Percentiles rank a stretch among this genome's conserved stretches.
These are phyloP conservation scores for Maniola jurtina DNA, from an alignment of 1,140 invertebrate genomes.

Conservation along the genomic window DNA sequence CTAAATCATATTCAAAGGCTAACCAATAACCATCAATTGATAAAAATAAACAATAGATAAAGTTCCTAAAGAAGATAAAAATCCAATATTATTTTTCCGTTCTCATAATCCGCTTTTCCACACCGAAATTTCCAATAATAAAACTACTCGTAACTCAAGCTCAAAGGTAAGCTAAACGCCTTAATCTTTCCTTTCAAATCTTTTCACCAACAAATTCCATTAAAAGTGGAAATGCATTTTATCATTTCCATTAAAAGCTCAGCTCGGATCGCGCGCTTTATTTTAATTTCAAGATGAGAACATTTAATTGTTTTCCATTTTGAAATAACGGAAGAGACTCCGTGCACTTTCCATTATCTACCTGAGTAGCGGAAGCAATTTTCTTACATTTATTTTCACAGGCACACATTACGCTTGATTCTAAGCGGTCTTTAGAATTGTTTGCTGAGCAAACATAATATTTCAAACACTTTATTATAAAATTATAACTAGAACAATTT, in stretches of 20 bases:
- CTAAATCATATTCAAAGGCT: too few species aligned
- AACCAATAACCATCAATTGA: too few species aligned
- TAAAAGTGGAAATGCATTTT: conserved; percentile 28
- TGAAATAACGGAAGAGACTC: conserved; percentile 18
- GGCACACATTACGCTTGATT: not conserved
- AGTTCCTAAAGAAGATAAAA: too few species aligned
- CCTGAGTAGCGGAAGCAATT: not conserved
- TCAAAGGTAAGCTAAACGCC: conserved; percentile 4
- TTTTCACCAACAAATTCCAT: conserved; percentile 29
- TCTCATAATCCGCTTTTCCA: not conserved
- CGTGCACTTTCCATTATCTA: not conserved
- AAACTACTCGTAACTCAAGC: not conserved
- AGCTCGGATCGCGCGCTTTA: conserved; percentile 10
- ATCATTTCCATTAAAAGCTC: conserved; percentile 24
- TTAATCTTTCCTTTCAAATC: conserved; percentile 25
- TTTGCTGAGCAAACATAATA: too few species aligned
- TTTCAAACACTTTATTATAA: too few species aligned
- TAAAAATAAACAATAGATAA: too few species aligned
- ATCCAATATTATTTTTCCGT: too few species aligned
- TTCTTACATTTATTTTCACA: conserved; percentile 9
- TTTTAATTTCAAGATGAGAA: conserved; percentile 24
- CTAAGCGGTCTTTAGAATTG: too few species aligned
- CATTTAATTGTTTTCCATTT: conserved; percentile 27
- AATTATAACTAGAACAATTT: too few species aligned
- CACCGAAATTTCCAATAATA: not conserved